Evolutionary conservation across 2,113 vertebrate genomes (phyloP), one percentile per base, ranked within the genome.

Genomic region (Limanda limanda): DNA sequence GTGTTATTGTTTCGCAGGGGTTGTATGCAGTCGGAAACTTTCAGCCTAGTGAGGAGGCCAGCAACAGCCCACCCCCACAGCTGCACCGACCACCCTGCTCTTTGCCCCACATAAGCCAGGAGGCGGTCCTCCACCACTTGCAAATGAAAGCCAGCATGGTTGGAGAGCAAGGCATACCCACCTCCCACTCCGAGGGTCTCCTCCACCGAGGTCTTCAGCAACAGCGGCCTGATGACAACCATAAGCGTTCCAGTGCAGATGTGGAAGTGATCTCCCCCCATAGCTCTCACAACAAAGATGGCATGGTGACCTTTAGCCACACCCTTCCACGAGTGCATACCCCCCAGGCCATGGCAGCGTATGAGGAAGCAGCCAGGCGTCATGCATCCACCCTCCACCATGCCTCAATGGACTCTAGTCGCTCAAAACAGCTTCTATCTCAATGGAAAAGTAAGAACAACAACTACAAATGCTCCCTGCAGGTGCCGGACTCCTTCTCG

Each of bases 361-460:
- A 97, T 37, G 97, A 98, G 76, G 97, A 98, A 55, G 94, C 95
- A 0, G 95, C 95, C 6, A 90, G 96, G 37, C 95, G 96, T 76
- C 97, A 97, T 0, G 95, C 96, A 42, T 95, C 95, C 57, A 97
- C 90, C 13, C 88, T 93, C 40, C 91, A 99, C 85, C 97, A 98
- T 0, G 95, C 96, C 4, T 97, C 98, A 1, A 96, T 98, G 96
- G 97, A 99, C 86, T 96, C 97, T 0, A 96, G 96, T 17, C 94
- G 97, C 20, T 99, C 97, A 48, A 99, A 98, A 79, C 98, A 99
- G 86, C 95, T 99, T 67, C 95, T 99, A 35, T 97, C 97, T 14
- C 98, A 99, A 78, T 99, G 98, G 98, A 99, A 98, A 91, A 98
- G 93, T 72, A 99, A 98, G 90, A 97, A 97, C 14, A 96, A 95